phyloP scores from a whole-genome alignment of 2,113 vertebrate genomes.

The Neotoma lepida region DNA sequence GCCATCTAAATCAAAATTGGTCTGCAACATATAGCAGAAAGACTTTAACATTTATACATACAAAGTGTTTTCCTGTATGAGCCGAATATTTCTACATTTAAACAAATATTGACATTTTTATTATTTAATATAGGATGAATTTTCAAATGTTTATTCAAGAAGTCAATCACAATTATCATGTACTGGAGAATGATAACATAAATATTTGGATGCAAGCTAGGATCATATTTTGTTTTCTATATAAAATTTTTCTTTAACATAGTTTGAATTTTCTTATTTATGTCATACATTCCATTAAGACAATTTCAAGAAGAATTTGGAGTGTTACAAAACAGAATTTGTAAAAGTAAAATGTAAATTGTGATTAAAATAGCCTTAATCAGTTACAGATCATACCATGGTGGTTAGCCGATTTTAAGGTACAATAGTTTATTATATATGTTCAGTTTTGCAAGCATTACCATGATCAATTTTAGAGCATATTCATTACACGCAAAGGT shows the following conservation, averaged over 20 bases:
- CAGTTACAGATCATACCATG: background rate
- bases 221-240: background rate
- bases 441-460: background rate
- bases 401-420: background rate
- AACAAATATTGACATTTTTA: background rate
- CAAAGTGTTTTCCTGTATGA: background rate
- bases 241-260: background rate
- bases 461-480: background rate
- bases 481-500: background rate
- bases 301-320: background rate
- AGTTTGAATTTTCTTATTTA: background rate
- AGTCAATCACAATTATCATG: background rate
- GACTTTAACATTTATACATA: background rate
- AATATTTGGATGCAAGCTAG: background rate
- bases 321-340: background rate
- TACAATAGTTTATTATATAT: background rate
- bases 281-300: background rate
- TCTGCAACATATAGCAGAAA: background rate
- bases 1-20: background rate
- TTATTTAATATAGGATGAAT: background rate
- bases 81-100: background rate
- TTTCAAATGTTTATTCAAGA: background rate
- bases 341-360: background rate
- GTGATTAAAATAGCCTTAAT: background rate
- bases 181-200: background rate